A percentile compares a stretch with the other conserved stretches of the same genome.
These are phyloP conservation scores for Archivesica marissinica DNA, from an alignment of 1,140 invertebrate genomes.

Conservation along the genomic window DNA sequence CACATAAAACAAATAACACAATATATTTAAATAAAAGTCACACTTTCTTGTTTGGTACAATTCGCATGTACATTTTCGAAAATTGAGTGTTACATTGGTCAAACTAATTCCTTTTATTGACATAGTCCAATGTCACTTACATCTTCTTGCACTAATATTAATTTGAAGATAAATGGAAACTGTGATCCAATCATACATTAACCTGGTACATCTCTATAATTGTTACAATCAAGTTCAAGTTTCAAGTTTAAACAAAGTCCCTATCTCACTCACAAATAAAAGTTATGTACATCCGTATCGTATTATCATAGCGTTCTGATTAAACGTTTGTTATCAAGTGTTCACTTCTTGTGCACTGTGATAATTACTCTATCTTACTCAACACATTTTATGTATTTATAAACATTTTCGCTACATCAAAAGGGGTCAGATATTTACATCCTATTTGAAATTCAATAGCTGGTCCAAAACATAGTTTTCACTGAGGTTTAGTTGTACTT, in stretches of 20 bases:
- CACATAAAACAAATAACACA: too few species aligned
- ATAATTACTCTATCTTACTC: slow-evolving; percentile 11
- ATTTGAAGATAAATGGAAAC: not conserved
- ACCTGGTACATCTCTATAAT: not conserved
- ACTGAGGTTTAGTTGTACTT: too few species aligned
- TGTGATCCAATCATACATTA: not conserved
- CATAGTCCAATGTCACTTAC: too few species aligned
- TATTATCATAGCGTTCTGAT: slow-evolving; percentile 11
- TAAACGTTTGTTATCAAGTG: slow-evolving; percentile 10
- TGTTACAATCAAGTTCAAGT: not conserved
- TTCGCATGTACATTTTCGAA: too few species aligned
- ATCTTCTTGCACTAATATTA: not conserved
- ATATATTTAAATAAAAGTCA: too few species aligned
- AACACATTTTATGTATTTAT: slow-evolving; percentile 5
- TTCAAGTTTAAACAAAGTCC: not conserved
- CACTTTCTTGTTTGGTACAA: too few species aligned
- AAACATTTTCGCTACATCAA: too few species aligned
- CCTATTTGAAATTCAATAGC: too few species aligned
- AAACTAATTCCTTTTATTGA: too few species aligned
- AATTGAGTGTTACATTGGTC: not conserved
- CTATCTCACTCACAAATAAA: not conserved
- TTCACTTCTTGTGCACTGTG: not conserved
- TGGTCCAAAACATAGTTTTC: too few species aligned
- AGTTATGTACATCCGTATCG: slow-evolving; percentile 7
- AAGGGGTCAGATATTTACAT: too few species aligned